Evolutionary conservation across 1,140 invertebrate species (phyloP), one percentile per base, ranked within the genome.

Genomic region (Drosophila ercepeae): DNA sequence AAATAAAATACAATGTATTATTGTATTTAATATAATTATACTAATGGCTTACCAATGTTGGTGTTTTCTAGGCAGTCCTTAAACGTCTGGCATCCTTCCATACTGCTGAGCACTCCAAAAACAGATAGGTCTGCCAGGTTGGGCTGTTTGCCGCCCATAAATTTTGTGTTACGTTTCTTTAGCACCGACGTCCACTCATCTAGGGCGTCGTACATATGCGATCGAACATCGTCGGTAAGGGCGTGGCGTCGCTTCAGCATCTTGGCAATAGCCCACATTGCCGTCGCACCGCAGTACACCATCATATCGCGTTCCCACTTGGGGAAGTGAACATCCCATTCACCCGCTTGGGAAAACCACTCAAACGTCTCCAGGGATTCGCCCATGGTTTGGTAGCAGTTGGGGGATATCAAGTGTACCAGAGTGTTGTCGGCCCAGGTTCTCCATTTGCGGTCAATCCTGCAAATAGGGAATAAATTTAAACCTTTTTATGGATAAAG

Each of bases 231-330:
- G 50, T 97, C 95, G 73, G 96, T 96, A 9, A 99, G 93, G 50
- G 95, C 92, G 88, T 99, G 95, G 48, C 96, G 95, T 88, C 95
- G 96, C 79, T 99, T 98, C 9, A 99, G 91, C 46, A 95, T 92
- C 91, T 98, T 99, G 3, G 96, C 95, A 75, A 99, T 96, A 0
- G 97, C 89, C 94, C 95, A 99, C 99, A 99, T 99, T 1, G 96
- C 98, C 16, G 93, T 92, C 0, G 98, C 97, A 23, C 99, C 99
- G 1, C 97, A 94, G 91, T 99, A 98, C n/a, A 99, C 95, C 90
- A 99, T 97, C 21, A 98, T 82, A 18, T 93, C 91, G 77, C 96
- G 93, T 91, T 99, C 97, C 95, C 96, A 97, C 1, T 92, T 79
- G 0, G 96, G 94, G 91, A 99, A 99, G 73, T 96, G 94, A 53